Base-by-base conservation (phyloP, 1,140 invertebrate species). In the Tribolium castaneum region DNA sequence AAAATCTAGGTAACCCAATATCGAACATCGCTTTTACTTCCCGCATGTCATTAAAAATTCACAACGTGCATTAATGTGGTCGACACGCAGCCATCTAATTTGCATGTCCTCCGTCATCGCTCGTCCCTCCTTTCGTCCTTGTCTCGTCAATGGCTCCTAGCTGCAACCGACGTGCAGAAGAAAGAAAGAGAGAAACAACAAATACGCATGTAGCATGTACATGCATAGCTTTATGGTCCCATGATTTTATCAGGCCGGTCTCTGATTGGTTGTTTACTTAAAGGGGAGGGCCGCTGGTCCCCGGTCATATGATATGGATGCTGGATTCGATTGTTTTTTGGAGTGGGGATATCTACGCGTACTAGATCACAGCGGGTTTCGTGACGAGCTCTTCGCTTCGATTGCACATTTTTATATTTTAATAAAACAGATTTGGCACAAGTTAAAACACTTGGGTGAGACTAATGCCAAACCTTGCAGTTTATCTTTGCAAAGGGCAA, bases 251-350 rank as follows among this genome's bases (percentile, higher is more conserved):
- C 85, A 84, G 81, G 80, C 84, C 76, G 81, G 80, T 81, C 83
- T 80, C 83, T 85, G 85, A 86, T 86, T 86, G 85, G 85, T 85
- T 86, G 82, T 86, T 85, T 86, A 85, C 84, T 79, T 76, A 85
- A 80, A 78, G 78, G 80, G 84, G 84, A 84, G 82, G 83, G 80
- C 75, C 81, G 77, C 73, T 79, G 81, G 74, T 76, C 80, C 80
- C 73, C 75, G 73, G 70, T 85, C 82, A 82, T 78, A 81, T 77
- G 80, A 83, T 83, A 84, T 83, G 82, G 79, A 80, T 78, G 82
- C 80, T 80, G 76, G 70, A 74, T 72, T 34, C 51, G 70, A 77
- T 77, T 77, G 71, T 73, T 62, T 54, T 73, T 35, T 75, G 56
- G 71, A 49, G 52, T 35, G 72, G 72, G 62, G 51, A 50, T 66